Percentiles rank a stretch among this genome's conserved stretches.
Conservation (phyloP, 2,113 vertebrate genomes). For the Brevimyrus niger region DNA sequence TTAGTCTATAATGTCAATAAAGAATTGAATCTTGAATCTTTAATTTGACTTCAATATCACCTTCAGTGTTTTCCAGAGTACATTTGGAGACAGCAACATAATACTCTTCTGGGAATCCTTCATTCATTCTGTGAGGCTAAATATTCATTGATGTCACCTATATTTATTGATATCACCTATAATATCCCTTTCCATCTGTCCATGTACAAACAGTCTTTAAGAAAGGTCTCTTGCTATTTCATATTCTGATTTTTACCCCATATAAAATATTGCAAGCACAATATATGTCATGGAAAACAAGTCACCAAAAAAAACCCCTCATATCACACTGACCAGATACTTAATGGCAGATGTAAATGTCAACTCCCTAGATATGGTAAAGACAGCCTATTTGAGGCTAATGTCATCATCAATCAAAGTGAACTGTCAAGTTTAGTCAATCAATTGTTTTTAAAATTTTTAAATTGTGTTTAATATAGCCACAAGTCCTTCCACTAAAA, state of each 20-base stretch:
- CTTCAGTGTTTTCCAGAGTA: not conserved
- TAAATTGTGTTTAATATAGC: not conserved
- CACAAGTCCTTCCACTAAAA: not conserved
- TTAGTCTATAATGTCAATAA: not conserved
- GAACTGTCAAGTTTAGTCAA: not conserved
- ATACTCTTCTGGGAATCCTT: not conserved
- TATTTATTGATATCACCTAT: not conserved
- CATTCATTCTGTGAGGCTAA: not conserved
- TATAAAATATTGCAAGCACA: not conserved
- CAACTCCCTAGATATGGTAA: too few species aligned
- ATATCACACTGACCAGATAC: not conserved
- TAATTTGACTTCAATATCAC: not conserved
- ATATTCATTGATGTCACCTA: not conserved
- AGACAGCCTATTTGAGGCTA: not conserved
- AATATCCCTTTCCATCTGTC: not conserved
- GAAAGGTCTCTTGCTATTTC: not conserved
- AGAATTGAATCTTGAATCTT: not conserved
- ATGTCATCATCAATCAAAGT: not conserved
- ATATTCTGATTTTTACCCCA: not conserved
- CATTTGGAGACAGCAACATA: not conserved
- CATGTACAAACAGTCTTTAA: not conserved
- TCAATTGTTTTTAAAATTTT: not conserved
- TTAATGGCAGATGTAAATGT: not conserved
- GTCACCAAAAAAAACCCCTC: not conserved
- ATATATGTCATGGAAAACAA: not conserved